Base-by-base conservation (phyloP, 2,888 invertebrate genomes). In the Eristalis pertinax region DNA sequence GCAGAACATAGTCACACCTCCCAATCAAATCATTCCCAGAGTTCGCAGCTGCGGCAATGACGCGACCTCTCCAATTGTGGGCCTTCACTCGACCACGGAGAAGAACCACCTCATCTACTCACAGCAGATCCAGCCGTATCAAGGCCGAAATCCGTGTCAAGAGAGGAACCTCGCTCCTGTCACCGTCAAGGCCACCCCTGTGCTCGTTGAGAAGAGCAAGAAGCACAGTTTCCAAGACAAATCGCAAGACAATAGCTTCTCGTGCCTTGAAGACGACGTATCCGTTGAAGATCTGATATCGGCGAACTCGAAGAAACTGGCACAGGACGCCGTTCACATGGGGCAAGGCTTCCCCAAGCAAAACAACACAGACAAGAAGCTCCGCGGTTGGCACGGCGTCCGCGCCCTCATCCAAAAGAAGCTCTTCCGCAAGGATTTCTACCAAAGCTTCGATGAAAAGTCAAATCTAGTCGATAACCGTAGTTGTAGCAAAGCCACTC, bases 131-230 rank as follows among this genome's bases (percentile, higher is more conserved):
- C 97, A 96, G 91, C 96, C 97, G 0, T 96, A 97, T 92, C 97
- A 97, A 92, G 98, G 98, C 0, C 94, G 97, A 35, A 98, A 97
- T 94, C 95, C 96, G 11, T 98, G 97, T 88, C 94, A 96, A 91
- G 97, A 97, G 91, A 93, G 97, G 11, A 97, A 97, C 93, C 92
- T 95, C 89, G 95, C 93, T 2, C 93, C 92, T 0, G 88, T 90
- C 8, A 72, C 90, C 0, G 43, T 86, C 3, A 91, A 91, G 1
- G 90, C 91, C 13, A 90, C 91, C 0, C 92, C 91, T 4, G 90
- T 92, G 13, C 89, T 93, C 2, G 91, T 93, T 35, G 92, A 93
- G 73, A 92, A 92, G 56, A 93, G 92, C 79, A 92, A 92, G 84
- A 93, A 93, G 89, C 93, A 93, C 80, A 92, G 92, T 72, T 93